Evolutionary conservation across 2,113 vertebrate species (phyloP).

Genomic region (Tupaia chinensis): DNA sequence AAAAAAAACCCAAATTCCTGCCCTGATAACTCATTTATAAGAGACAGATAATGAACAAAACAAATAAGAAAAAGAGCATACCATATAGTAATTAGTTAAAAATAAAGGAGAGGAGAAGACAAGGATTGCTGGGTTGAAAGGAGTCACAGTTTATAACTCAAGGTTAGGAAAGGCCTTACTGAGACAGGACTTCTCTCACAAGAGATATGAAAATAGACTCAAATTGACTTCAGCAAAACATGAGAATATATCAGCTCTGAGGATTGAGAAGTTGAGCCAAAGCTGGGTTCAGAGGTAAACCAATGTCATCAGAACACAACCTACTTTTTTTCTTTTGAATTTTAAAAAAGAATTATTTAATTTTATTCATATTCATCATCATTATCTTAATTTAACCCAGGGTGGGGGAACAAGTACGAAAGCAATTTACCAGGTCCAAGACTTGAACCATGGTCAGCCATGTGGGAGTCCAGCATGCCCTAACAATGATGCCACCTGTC

Average conservation of each 20-base stretch:
- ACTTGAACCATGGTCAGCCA: no score
- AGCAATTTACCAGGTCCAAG: no score
- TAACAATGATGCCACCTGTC: no score
- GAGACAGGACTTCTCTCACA: background rate
- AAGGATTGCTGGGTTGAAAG: background rate
- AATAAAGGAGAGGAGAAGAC: background rate
- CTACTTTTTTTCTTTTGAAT: background rate
- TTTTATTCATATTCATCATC: no score
- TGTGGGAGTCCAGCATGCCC: no score
- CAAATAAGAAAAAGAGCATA: background rate
- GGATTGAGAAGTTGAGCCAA: background rate
- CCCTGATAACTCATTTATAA: background rate
- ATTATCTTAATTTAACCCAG: no score
- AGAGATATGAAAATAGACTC: background rate
- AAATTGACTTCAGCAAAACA: background rate
- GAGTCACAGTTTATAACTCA: background rate
- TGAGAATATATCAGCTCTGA: background rate
- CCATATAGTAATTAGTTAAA: background rate
- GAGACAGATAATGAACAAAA: conserved; percentile 10
- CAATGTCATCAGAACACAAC: background rate
- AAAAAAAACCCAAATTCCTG: background rate
- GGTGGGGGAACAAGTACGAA: no score
- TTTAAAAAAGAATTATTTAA: no score
- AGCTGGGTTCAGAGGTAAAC: background rate
- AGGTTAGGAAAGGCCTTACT: background rate